These are phyloP conservation scores for Empidonax alnorum DNA, from an alignment of 2,113 vertebrate genomes.

Conservation along the genomic window DNA sequence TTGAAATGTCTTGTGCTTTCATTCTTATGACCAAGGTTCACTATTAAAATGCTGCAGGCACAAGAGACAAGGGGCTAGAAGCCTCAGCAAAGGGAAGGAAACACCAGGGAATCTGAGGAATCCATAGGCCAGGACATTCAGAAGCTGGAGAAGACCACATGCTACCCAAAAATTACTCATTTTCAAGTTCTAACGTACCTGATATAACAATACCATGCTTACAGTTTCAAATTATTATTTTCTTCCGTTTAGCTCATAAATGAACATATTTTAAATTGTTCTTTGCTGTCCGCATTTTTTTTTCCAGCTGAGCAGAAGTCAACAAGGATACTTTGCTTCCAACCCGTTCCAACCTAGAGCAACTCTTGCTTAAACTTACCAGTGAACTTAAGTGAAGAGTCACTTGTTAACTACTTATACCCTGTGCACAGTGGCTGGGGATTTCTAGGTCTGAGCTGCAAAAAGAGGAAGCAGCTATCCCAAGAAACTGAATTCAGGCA, in stretches of 20 bases:
- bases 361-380: neutral
- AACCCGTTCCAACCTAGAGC: neutral
- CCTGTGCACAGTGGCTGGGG: neutral
- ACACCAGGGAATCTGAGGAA: neutral
- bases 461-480: neutral
- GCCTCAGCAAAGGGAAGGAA: neutral
- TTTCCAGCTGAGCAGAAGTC: neutral
- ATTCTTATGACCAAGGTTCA: neutral
- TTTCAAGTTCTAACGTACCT: neutral
- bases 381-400: neutral
- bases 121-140: neutral
- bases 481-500: neutral
- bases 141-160: neutral
- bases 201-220: neutral
- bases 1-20: neutral
- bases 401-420: neutral
- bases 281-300: neutral
- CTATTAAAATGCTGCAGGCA: neutral
- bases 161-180: neutral
- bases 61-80: neutral
- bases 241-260: neutral
- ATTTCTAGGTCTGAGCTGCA: neutral
- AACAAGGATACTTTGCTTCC: neutral
- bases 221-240: neutral
- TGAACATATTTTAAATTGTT: neutral